Evolutionary conservation across 2,888 invertebrate species (phyloP), one percentile per base, ranked within the genome.

Genomic region (Chromoteleia sp.): DNA sequence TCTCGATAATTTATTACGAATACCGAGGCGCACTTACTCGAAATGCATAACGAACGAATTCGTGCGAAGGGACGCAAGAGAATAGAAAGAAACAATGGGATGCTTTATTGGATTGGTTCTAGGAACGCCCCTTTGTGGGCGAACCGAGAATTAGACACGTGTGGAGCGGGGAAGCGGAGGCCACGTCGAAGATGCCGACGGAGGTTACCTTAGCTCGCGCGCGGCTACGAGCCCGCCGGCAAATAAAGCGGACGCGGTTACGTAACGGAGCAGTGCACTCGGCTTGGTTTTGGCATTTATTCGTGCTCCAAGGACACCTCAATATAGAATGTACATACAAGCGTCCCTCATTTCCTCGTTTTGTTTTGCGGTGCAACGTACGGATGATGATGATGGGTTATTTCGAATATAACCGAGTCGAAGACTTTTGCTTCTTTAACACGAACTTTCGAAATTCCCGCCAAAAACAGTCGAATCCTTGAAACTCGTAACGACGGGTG

Each of bases 251-350:
- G 48, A 65, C 74, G 50, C 79, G 76, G 84, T 91, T 90, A 87
- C 89, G 90, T 86, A 90, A 90, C 86, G 86, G 89, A 87, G 88
- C 89, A 89, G 87, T 90, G 90, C 90, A 90, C 90, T 91, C 90
- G 84, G 86, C 82, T 54, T 67, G 41, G n/a, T n/a, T n/a, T n/a
- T n/a, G 73, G 68, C 77, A 86, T 88, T 89, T 90, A 89, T 91
- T 89, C 90, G 87, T 88, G 87, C 86, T 85, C 84, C 88, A 91
- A 90, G 90, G 89, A 88, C 88, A 87, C 86, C 87, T 85, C 85
- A 83, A 80, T 82, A 61, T 81, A 83, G 82, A 82, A 81, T 65
- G 30, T 52, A 39, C 29, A 71, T 41, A 48, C 17, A 70, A 68
- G 54, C 74, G 48, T 45, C 30, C 41, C 50, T 56, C 70, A 56